phyloP scores from a whole-genome alignment of 1,140 invertebrate species.

The Cydia strobilella region DNA sequence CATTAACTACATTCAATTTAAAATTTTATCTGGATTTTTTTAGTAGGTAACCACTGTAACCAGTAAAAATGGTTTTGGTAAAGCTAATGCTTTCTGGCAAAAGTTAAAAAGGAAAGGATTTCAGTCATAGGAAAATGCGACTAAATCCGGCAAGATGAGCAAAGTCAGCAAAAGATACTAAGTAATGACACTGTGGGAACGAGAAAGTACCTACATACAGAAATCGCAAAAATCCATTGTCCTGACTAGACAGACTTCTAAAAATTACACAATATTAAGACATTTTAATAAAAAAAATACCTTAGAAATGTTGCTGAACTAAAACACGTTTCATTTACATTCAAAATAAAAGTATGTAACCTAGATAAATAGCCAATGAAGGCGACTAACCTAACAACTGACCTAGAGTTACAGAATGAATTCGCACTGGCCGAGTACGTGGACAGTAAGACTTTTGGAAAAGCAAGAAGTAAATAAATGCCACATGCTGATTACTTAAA shows the following conservation, averaged over 20 bases:
- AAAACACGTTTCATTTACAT: not conserved
- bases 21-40: too few species aligned
- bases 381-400: slow-evolving; percentile 21
- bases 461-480: slow-evolving; percentile 3
- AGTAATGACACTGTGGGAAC: too few species aligned
- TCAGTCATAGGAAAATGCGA: too few species aligned
- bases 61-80: too few species aligned
- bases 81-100: too few species aligned
- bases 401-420: not conserved
- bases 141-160: too few species aligned
- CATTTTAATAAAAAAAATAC: not conserved
- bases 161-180: too few species aligned
- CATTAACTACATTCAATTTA: too few species aligned
- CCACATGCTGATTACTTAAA: not conserved
- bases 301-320: not conserved
- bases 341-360: slow-evolving; percentile 4
- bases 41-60: too few species aligned
- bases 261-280: not conserved
- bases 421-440: slow-evolving; percentile 22
- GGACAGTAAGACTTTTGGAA: not conserved
- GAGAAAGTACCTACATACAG: too few species aligned
- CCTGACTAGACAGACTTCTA: not conserved
- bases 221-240: too few species aligned
- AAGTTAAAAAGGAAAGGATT: too few species aligned
- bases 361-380: slow-evolving; percentile 5